Evolutionary conservation across 2,888 invertebrate species (phyloP), one percentile per base, ranked within the genome.

Genomic region (Eubasilissa splendida): DNA sequence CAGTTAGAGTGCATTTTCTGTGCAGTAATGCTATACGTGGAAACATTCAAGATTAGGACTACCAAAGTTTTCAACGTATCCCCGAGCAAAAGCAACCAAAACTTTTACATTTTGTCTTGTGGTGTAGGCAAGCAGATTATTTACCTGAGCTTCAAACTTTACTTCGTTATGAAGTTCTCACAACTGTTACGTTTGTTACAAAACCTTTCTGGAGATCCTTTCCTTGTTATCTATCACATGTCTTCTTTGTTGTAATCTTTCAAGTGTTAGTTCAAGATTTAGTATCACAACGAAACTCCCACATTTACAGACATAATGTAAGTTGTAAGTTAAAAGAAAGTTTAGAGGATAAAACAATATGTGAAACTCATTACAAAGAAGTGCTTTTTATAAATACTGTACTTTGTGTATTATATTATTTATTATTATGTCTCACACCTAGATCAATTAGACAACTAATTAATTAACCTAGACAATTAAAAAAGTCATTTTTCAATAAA

Each of bases 51-150:
- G 58, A 70, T 74, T 77, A 70, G 77, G 50, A 73, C 73, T 59
- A 54, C 77, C n/a, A 22, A 70, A 70, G 77, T 70, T 77, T 76
- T 58, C 52, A 53, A 22, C 66, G 58, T 58, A 71, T 60, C 80
- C 75, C 68, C 53, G 56, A 76, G 77, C 77, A 60, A 80, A 52
- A 42, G 74, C 74, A 68, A 12, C 68, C 53, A 76, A 53, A 82
- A 82, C 82, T 82, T 82, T 80, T 76, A 80, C 82, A 82, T 82
- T 82, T 82, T 80, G 82, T 82, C 82, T 82, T 60, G 80, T 76
- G 63, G 71, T 52, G 79, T 79, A 59, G 73, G 78, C 79, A 60
- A 58, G 68, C 50, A 77, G 82, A 83, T 80, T 83, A 80, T 79
- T 80, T 83, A 83, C 82, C 82, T 83, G 82, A 59, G 74, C 79